Base-by-base conservation (phyloP, 2,888 invertebrate genomes). In the Rotaria magnacalcarata region DNA sequence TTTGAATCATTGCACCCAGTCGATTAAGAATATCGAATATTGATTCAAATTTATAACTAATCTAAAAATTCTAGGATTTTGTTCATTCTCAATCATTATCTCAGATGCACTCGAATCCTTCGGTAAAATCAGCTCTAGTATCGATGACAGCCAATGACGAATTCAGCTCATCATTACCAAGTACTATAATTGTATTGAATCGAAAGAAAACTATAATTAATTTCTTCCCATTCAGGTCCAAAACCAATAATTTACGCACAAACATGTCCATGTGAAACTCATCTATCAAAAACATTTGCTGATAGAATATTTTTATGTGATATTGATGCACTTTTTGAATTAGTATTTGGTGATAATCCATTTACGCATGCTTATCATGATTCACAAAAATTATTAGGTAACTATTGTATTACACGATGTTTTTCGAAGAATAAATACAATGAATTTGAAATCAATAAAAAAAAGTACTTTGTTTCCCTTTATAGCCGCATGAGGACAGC, bases 211-310 rank as follows among this genome's bases (percentile, higher is more conserved):
- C 54, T 21, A 54, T 16, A 54, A 2, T 21, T 19, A 21, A 21
- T 54, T 4, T 19, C 14, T 52, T 52, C 14, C 11, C 2, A 54
- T 54, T 54, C 21, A 19, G 54, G 21, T 16, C 2, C 3, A 19
- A 3, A 43, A 14, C 47, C 24, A 47, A 10, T 10, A 24, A 80
- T 4, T n/a, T 47, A 80, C 24, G 24, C 4, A 19, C 34, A 34
- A 19, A 34, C 34, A 34, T 80, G 80, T 80, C 80, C 80, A 80
- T 80, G 80, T 47, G 80, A 80, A 47, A 24, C 47, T n/a, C 80
- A 80, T 47, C 47, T 80, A n/a, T 34, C 43, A 24, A 47, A n/a
- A 47, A 24, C 24, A n/a, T 4, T 47, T 47, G 19, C n/a, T 24
- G 80, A 80, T 11, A 1, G 14, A 80, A 0, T 34, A 47, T 47